These are phyloP conservation scores for Phymorhynchus buccinoides DNA, from an alignment of 1,140 invertebrate genomes.

Conservation along the genomic window DNA sequence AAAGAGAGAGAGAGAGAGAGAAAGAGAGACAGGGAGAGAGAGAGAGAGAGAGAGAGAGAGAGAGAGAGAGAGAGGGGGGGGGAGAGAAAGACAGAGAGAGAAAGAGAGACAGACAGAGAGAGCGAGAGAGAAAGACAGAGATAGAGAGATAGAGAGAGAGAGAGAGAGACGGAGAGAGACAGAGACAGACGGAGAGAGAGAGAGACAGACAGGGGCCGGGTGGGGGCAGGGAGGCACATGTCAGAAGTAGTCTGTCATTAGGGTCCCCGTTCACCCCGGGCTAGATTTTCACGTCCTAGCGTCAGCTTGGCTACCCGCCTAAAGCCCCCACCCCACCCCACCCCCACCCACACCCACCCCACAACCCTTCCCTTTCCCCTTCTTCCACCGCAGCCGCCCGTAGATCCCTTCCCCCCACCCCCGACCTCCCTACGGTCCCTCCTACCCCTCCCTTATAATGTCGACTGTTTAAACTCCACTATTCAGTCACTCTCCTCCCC, in stretches of 20 bases:
- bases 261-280: neutral
- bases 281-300: conserved; percentile 25
- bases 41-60: no score
- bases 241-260: conserved; percentile 26
- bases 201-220: neutral
- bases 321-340: neutral
- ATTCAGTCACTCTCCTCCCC: no score
- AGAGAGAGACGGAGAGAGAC: neutral
- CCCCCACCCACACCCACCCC: neutral
- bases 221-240: neutral
- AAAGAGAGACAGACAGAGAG: neutral
- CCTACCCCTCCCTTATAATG: neutral
- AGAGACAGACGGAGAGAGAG: no score
- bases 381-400: neutral
- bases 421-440: neutral
- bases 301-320: conserved; percentile 10
- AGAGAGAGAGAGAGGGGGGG: neutral
- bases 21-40: neutral
- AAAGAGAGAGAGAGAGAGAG: neutral
- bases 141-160: neutral
- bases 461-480: no score
- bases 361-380: neutral
- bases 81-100: neutral
- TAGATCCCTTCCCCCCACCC: neutral
- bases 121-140: neutral